Evolutionary conservation across 2,797 vertebrate genomes (phyloP).

Genomic region (Syndactyla subalaris): DNA sequence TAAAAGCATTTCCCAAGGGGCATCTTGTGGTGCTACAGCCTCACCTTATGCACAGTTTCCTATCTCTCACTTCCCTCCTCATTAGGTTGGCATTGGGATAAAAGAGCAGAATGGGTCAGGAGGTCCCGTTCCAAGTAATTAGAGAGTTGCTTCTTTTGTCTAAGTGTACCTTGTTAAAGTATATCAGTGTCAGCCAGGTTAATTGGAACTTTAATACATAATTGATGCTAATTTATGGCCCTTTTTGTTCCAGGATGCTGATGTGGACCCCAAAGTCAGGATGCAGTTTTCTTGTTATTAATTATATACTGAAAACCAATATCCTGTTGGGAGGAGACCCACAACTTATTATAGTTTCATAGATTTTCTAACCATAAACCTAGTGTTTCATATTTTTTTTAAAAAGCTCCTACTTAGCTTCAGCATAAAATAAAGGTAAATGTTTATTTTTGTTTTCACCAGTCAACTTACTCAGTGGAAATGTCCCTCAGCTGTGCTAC

Average conservation of each 20-base stretch:
- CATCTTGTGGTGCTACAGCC: constrained; percentile 52
- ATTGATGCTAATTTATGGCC: constrained; percentile 87
- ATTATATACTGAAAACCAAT: constrained; percentile 83
- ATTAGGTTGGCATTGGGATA: constrained; percentile 78
- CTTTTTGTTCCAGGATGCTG: constrained; percentile 82
- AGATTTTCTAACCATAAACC: constrained; percentile 24
- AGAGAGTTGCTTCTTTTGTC: constrained; percentile 86
- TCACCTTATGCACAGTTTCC: constrained; percentile 61
- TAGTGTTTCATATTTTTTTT: constrained; percentile 18
- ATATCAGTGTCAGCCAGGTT: constrained; percentile 86
- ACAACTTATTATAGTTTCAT: constrained; percentile 61
- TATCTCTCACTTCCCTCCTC: constrained; percentile 77
- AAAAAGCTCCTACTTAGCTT: neutral
- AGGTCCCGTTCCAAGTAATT: constrained; percentile 85
- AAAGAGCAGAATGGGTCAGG: constrained; percentile 82
- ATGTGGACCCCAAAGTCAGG: constrained; percentile 79
- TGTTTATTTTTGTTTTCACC: neutral
- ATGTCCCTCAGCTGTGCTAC: neutral
- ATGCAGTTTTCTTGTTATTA: constrained; percentile 85
- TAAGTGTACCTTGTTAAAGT: constrained; percentile 84
- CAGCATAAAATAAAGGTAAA: neutral
- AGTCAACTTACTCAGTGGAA: neutral
- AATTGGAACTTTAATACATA: constrained; percentile 88
- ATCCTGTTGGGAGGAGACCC: constrained; percentile 68
- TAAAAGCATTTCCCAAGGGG: constrained; percentile 46